Evolutionary conservation across 2,797 vertebrate species (phyloP).

Genomic region (Bradypodion ventrale): DNA sequence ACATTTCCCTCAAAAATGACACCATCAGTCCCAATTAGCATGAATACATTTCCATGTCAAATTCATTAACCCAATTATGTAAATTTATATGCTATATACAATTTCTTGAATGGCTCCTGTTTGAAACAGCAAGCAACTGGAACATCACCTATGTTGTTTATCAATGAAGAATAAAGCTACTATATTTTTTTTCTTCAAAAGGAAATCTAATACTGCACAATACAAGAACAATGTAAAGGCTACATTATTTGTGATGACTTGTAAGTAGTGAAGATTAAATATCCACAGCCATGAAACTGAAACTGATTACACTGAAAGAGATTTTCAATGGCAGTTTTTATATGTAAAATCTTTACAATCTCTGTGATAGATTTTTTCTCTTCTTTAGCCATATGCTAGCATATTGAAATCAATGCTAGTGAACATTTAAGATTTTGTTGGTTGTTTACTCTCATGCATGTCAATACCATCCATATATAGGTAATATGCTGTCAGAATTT

Average conservation of each 20-base stretch:
- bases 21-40: background rate
- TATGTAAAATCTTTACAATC: conserved; percentile 20
- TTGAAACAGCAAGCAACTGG: conserved; percentile 50
- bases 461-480: conserved; percentile 45
- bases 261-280: conserved; percentile 29
- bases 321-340: conserved; percentile 44
- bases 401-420: background rate
- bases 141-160: conserved; percentile 40
- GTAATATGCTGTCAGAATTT: conserved; percentile 42
- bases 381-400: conserved; percentile 52
- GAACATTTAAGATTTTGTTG: conserved; percentile 26
- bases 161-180: conserved; percentile 44
- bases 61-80: conserved; percentile 23
- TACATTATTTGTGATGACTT: conserved; percentile 36
- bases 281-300: background rate
- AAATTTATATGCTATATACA: conserved; percentile 51
- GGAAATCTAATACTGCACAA: conserved; percentile 43
- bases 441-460: conserved; percentile 55
- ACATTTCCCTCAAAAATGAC: conserved; percentile 37
- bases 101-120: conserved; percentile 44
- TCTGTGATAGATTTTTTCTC: conserved; percentile 18
- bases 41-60: conserved; percentile 4
- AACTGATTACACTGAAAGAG: background rate
- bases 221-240: conserved; percentile 50
- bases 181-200: conserved; percentile 57